Base-by-base conservation (phyloP, 1,140 invertebrate genomes). In the Euura lappo region DNA sequence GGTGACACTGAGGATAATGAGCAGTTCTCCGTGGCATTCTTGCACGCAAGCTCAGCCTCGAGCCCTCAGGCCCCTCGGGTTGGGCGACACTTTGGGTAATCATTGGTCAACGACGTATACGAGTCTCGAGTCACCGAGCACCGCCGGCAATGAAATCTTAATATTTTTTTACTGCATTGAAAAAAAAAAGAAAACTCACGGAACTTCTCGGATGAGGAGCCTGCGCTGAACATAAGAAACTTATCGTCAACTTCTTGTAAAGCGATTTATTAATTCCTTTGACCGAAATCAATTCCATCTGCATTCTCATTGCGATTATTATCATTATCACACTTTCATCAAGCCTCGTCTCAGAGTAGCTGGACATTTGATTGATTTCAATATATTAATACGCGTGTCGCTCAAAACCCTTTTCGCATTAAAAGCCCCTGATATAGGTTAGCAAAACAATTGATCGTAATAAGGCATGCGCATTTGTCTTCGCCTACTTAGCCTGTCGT, bases 381-480 rank as follows among this genome's bases (percentile, higher is more conserved):
- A 60, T 60, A 60, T 60, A n/a, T 60, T 60, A 60, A 60, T 60
- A 60, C 51, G 51, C 51, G 13, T n/a, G 51, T 60, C 51, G 51
- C 51, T n/a, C 51, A n/a, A 60, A 60, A 2, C 51, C 51, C 3
- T 60, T n/a, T 60, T 60, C 51, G 51, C 51, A 60, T 60, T n/a
- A 60, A 8, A 60, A 60, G 51, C 10, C 51, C 51, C 51, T n/a
- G 51, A 11, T 60, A 60, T 60, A 60, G 51, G 13, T 60, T 60
- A 60, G 51, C 51, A 60, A 60, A 60, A 60, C 51, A 60, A 60
- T 60, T 60, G 51, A 60, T 11, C 51, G 51, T 60, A 60, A 60
- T 60, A 60, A 60, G 51, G 51, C 51, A 8, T n/a, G 51, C 13
- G 51, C 51, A 60, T 60, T 60, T 60, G 51, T 60, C 51, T 60